Evolutionary conservation across 2,797 vertebrate genomes (phyloP), one percentile per base, ranked within the genome.

Genomic region (Phoxinus dragarum): DNA sequence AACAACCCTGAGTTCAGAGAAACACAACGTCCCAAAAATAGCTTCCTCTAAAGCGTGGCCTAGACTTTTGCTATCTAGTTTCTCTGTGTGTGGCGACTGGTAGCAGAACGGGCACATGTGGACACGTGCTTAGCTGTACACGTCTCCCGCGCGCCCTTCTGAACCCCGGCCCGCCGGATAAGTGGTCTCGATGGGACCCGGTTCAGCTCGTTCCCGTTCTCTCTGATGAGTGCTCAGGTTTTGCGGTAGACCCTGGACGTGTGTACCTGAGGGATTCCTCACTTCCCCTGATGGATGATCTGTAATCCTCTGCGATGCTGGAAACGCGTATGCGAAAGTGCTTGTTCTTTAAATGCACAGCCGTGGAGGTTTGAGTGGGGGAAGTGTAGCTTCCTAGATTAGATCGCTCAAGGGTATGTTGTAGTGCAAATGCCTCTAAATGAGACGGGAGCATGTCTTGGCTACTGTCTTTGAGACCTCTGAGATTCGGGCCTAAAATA

Each of bases 251-350:
- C 90, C 89, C 40, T 67, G 82, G 80, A 8, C 56, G 49, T 27
- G 72, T 54, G 81, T 47, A 66, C 86, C 91, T 88, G 79, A 86
- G 93, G 91, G 91, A 93, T 84, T 90, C 81, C 81, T 83, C 82
- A 86, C 6, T 91, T 89, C 92, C 91, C 89, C 93, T 94, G 90
- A 94, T 92, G 91, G 90, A 93, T 95, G 90, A 90, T 84, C 88
- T 59, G 87, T 80, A 81, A 84, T 85, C 78, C 84, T 86, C 78
- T 89, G 86, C 86, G 88, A 88, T 85, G 89, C 88, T 89, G 89
- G 86, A 87, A 90, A 27, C 17, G 88, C 77, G 49, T 40, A 52
- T 23, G 68, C 5, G 5, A 74, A 78, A 47, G 2, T 59, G 16
- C 4, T 1, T 16, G 14, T 69, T 69, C 66, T 54, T 69, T 47